Evolutionary conservation across 2,113 vertebrate genomes (phyloP).

Genomic region (Tichodroma muraria): DNA sequence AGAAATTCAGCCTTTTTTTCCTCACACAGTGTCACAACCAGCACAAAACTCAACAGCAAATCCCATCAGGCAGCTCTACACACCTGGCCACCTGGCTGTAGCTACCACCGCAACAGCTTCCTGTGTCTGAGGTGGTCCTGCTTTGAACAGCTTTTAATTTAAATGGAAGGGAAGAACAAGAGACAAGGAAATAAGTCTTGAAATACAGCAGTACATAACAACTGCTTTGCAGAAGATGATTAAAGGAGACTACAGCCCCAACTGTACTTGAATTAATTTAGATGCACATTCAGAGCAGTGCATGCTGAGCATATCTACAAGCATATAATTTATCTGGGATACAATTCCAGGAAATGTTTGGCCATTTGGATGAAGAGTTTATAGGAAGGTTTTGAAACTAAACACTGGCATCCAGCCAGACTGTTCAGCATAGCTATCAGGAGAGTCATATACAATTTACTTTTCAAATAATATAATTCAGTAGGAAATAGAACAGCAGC

Average conservation of each 20-base stretch:
- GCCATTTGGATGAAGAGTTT: neutral
- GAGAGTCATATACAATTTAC: neutral
- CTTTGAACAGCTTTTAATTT: neutral
- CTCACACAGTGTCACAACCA: neutral
- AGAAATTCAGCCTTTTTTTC: neutral
- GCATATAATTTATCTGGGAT: neutral
- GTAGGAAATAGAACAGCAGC: neutral
- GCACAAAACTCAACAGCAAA: neutral
- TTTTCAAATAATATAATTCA: neutral
- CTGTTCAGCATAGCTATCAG: neutral
- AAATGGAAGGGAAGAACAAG: neutral
- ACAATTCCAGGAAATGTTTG: neutral
- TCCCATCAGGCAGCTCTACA: neutral
- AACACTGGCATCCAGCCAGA: neutral
- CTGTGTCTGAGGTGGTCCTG: neutral
- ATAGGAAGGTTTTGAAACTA: neutral
- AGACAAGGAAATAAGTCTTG: neutral
- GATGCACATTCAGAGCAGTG: neutral
- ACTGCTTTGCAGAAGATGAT: neutral
- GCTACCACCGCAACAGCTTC: neutral
- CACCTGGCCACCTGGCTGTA: neutral
- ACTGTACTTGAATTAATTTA: neutral
- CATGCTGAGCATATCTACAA: neutral
- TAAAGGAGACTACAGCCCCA: neutral
- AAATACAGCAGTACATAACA: neutral